Evolutionary conservation across 2,113 vertebrate species (phyloP).

Genomic region (Xyliphius kryptos): DNA sequence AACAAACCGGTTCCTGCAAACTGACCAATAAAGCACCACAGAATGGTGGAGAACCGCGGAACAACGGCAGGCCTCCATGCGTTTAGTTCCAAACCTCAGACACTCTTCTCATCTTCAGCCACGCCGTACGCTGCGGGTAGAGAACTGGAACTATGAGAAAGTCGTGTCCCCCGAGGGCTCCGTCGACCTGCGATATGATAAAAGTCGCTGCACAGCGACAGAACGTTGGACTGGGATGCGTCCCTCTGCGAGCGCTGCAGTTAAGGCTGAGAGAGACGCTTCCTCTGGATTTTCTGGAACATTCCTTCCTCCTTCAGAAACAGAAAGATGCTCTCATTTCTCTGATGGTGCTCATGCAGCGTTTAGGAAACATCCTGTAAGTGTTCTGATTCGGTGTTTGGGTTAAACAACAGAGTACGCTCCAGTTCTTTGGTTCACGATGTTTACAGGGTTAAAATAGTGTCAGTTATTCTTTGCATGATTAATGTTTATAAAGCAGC

Average conservation of each 20-base stretch:
- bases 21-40: too few species aligned
- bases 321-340: slow-evolving; percentile 1
- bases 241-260: background rate
- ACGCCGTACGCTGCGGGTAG: too few species aligned
- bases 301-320: slow-evolving; percentile 43
- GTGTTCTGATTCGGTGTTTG: background rate
- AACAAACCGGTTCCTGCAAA: too few species aligned
- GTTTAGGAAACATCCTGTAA: background rate
- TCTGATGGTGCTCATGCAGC: slow-evolving; percentile 11
- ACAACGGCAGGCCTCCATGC: too few species aligned
- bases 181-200: too few species aligned
- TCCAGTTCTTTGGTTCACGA: slow-evolving; percentile 4
- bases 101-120: too few species aligned
- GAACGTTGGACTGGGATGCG: background rate
- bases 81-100: too few species aligned
- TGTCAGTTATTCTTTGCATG: slow-evolving; percentile 26
- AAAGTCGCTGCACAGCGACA: too few species aligned
- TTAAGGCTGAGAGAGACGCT: slow-evolving; percentile 44
- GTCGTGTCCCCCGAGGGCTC: too few species aligned
- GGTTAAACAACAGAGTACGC: background rate
- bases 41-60: too few species aligned
- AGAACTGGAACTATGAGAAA: too few species aligned
- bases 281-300: slow-evolving; percentile 43
- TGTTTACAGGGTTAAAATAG: slow-evolving; percentile 13
- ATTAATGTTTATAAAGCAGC: slow-evolving; percentile 17